These are phyloP conservation scores for Amphiprion clarkii DNA, from an alignment of 2,797 vertebrate genomes.

Conservation along the genomic window DNA sequence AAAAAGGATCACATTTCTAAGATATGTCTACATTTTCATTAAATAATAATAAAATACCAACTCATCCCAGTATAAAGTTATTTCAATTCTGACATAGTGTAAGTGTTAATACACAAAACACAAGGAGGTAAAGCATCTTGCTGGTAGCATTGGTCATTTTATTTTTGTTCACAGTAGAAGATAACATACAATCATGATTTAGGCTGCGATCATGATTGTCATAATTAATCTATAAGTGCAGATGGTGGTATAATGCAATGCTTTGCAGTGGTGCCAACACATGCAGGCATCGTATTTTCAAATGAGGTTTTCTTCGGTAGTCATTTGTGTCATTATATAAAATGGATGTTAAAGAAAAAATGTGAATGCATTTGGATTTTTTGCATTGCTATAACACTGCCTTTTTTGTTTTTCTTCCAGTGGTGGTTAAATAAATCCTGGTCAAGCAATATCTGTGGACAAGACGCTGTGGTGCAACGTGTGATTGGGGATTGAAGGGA, in stretches of 20 bases:
- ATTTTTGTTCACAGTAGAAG: constrained; percentile 22
- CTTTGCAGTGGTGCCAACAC: background rate
- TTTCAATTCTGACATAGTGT: too few relatives aligned
- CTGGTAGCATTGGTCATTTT: background rate
- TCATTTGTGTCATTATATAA: background rate
- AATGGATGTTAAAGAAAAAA: background rate
- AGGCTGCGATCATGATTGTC: background rate
- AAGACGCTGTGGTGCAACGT: constrained; percentile 23
- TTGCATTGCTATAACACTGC: constrained; percentile 13
- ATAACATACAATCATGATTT: background rate
- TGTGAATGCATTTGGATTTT: background rate
- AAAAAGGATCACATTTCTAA: background rate
- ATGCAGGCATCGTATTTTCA: background rate
- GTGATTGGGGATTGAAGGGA: constrained; percentile 45
- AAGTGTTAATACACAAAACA: background rate
- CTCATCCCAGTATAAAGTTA: too few relatives aligned
- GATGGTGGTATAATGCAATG: background rate
- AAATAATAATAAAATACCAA: background rate
- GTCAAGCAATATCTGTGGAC: constrained; percentile 18
- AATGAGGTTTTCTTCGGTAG: background rate
- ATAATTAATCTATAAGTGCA: background rate
- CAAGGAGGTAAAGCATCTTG: background rate
- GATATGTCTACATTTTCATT: background rate
- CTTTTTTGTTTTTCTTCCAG: constrained; percentile 62
- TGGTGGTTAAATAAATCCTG: constrained; percentile 82